These are phyloP conservation scores for Willowsia nigromaculata DNA, from an alignment of 2,888 invertebrate genomes.

Conservation along the genomic window DNA sequence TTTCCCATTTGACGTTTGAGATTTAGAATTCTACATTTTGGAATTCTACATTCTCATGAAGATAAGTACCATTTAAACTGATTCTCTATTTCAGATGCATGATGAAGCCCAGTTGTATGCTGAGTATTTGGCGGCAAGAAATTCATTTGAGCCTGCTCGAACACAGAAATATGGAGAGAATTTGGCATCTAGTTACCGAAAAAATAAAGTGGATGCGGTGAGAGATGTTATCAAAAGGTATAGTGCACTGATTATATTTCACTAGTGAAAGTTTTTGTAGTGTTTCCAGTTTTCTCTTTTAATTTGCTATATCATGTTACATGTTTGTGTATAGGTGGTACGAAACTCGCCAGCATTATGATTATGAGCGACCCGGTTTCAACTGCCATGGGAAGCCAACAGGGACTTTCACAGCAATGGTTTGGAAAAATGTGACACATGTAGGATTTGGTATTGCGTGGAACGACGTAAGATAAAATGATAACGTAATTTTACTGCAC, in stretches of 20 bases:
- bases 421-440: conserved; percentile 17
- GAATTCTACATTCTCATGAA: background rate
- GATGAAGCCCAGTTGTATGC: conserved; percentile 44
- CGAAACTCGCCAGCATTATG: conserved; percentile 13
- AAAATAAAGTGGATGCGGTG: conserved; percentile 39
- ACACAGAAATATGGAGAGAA: conserved; percentile 46
- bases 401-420: conserved; percentile 25
- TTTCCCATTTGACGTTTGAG: background rate
- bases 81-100: conserved; percentile 14
- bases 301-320: too few species aligned
- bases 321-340: too few species aligned
- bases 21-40: background rate
- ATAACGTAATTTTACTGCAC: background rate
- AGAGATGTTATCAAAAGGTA: conserved; percentile 44
- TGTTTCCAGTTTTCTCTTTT: too few species aligned
- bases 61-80: background rate
- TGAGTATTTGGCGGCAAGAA: conserved; percentile 4
- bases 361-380: conserved; percentile 43
- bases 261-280: too few species aligned
- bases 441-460: conserved; percentile 26
- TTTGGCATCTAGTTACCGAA: conserved; percentile 24
- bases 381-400: conserved; percentile 17
- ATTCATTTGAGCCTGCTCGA: conserved; percentile 23
- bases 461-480: background rate
- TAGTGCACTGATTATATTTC: too few species aligned